Percentiles rank a stretch among this genome's conserved stretches.
Conservation (phyloP, 2,888 invertebrate genomes). For the Galeruca laticollis region DNA sequence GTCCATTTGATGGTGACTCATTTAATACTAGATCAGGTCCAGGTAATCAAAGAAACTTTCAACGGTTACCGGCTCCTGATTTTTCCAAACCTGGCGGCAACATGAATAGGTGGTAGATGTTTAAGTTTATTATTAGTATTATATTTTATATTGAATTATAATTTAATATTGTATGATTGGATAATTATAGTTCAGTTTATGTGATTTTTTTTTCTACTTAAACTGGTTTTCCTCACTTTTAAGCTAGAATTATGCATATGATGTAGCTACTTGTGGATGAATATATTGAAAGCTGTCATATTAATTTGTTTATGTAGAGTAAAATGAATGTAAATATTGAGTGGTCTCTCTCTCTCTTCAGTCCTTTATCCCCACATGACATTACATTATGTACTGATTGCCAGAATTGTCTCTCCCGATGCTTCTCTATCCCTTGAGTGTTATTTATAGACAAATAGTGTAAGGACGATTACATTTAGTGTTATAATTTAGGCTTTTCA, state of each 20-base stretch:
- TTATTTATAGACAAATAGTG: too few relatives aligned
- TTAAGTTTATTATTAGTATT: constrained; percentile 14
- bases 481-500: too few relatives aligned
- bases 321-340: too few relatives aligned
- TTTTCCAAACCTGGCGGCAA: constrained; percentile 32
- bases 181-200: not conserved
- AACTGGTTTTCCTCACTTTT: not conserved
- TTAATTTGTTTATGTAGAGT: not conserved
- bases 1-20: constrained; percentile 9
- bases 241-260: not conserved
- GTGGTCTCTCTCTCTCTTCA: too few relatives aligned
- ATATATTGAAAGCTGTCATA: not conserved
- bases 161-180: constrained; percentile 10
- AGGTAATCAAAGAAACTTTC: constrained; percentile 34
- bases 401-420: too few relatives aligned
- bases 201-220: not conserved
- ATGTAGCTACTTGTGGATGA: not conserved
- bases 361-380: too few relatives aligned
- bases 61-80: constrained; percentile 31
- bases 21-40: constrained; percentile 12
- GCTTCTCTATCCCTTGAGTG: too few relatives aligned
- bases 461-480: too few relatives aligned
- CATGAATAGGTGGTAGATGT: constrained; percentile 39
- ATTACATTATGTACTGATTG: too few relatives aligned
- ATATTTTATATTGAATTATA: constrained; percentile 20